These are phyloP conservation scores for Neodiprion lecontei DNA, from an alignment of 1,140 invertebrate genomes.

Conservation along the genomic window DNA sequence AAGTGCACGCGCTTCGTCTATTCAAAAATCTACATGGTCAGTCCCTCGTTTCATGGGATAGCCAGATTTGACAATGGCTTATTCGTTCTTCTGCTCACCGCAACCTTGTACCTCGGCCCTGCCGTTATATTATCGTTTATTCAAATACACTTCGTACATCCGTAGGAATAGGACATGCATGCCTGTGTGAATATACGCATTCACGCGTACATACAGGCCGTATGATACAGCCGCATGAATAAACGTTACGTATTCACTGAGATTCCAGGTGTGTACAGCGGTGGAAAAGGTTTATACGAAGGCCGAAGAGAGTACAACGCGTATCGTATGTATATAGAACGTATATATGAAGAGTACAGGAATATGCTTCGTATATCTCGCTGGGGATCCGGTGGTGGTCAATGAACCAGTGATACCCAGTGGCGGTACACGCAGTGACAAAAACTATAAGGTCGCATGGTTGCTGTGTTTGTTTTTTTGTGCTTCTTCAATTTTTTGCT, in stretches of 20 bases:
- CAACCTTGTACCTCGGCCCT: background rate
- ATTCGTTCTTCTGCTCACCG: background rate
- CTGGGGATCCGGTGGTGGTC: background rate
- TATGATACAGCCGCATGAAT: background rate
- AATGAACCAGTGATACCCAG: background rate
- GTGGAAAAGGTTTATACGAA: background rate
- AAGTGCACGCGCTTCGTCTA: no score
- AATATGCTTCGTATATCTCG: background rate
- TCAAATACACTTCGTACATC: background rate
- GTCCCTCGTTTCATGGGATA: no score
- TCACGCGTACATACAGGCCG: no score
- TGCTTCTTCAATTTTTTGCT: no score
- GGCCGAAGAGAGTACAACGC: slow-evolving; percentile 4
- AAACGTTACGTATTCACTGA: slow-evolving; percentile 1
- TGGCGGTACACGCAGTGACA: slow-evolving; percentile 6
- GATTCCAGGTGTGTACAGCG: background rate
- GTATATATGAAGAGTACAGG: background rate
- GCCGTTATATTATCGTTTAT: background rate
- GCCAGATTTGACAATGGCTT: no score
- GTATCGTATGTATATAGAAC: background rate
- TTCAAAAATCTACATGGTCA: no score
- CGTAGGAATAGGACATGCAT: background rate
- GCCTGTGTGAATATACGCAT: background rate
- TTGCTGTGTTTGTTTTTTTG: no score
- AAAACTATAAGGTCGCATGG: background rate